These are phyloP conservation scores for Centropyge bicolor DNA, from an alignment of 2,797 vertebrate species.

Conservation along the genomic window DNA sequence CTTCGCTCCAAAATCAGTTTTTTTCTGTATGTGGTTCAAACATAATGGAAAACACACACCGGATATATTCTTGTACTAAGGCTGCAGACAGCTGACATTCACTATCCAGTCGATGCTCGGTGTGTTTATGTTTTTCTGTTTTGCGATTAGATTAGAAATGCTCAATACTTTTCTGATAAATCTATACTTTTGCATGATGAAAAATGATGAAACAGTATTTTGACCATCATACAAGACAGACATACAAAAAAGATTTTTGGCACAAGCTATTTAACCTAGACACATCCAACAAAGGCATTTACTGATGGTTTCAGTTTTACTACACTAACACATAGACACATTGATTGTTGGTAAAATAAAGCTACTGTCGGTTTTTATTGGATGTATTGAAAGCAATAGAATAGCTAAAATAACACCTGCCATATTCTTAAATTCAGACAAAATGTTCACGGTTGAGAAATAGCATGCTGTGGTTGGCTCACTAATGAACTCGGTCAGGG, in stretches of 20 bases:
- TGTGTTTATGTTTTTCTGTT: not conserved
- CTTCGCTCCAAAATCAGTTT: slow-evolving; percentile 28
- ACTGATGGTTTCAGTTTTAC: not conserved
- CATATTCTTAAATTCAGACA: not conserved
- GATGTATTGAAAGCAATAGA: not conserved
- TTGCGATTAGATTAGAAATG: not conserved
- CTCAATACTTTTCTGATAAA: not conserved
- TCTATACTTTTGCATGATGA: not conserved
- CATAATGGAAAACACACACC: not conserved
- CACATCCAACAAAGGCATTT: not conserved
- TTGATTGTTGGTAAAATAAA: not conserved
- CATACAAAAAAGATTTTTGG: no score
- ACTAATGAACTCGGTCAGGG: slow-evolving; percentile 25
- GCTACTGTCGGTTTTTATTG: not conserved
- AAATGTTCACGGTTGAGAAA: not conserved
- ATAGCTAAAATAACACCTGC: not conserved
- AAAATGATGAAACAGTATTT: not conserved
- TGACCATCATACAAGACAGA: not conserved
- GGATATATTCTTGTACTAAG: slow-evolving; percentile 2
- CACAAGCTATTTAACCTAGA: not conserved
- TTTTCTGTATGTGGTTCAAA: not conserved
- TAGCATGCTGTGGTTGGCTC: not conserved
- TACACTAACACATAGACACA: not conserved
- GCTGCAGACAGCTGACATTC: not conserved
- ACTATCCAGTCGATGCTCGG: not conserved